Evolutionary conservation across 2,113 vertebrate genomes (phyloP).

Genomic region (Chloroceryle aenea): DNA sequence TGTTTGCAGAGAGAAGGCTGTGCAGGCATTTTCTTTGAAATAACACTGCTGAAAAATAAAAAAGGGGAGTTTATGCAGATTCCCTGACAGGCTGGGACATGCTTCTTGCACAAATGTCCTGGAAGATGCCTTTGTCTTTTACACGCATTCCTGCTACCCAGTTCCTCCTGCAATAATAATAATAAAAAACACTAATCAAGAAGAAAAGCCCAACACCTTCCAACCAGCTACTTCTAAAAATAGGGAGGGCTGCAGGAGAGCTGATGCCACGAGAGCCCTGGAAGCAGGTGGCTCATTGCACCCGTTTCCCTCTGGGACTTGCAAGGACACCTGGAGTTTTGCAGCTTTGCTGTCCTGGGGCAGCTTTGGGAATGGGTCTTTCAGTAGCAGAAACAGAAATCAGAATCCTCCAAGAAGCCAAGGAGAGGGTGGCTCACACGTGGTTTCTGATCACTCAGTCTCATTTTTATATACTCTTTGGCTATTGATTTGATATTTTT

Average conservation of each 20-base stretch:
- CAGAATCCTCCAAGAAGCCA: background rate
- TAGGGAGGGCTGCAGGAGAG: background rate
- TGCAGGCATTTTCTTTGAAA: conserved; percentile 26
- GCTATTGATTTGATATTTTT: conserved; percentile 22
- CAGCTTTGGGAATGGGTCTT: background rate
- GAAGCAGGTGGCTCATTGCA: background rate
- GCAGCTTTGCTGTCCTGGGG: background rate
- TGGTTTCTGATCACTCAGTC: background rate
- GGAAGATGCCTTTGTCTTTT: background rate
- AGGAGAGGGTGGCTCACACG: background rate
- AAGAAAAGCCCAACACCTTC: background rate
- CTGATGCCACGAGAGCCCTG: background rate
- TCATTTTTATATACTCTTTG: conserved; percentile 30
- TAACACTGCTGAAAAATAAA: background rate
- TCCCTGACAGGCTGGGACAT: background rate
- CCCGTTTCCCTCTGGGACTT: background rate
- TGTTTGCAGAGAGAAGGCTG: conserved; percentile 29
- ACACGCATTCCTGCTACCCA: background rate
- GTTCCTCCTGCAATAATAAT: background rate
- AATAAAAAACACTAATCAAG: background rate
- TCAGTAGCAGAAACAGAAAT: background rate
- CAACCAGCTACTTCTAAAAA: background rate
- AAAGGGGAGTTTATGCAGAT: background rate
- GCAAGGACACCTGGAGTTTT: background rate
- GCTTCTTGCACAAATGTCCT: background rate